Conservation (phyloP, 2,797 vertebrate species). For the Distichodus sexfasciatus region DNA sequence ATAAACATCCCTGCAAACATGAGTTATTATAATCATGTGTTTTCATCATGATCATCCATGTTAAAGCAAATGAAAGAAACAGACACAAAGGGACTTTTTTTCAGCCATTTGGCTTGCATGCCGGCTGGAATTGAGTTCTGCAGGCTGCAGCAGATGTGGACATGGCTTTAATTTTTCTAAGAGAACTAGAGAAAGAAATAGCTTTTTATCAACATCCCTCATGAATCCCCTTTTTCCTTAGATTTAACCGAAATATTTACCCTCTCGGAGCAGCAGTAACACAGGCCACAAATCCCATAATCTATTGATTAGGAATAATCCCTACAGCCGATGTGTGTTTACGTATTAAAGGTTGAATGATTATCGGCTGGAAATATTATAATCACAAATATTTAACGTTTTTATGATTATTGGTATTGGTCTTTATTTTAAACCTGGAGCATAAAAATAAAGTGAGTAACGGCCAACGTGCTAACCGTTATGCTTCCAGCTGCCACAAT, state of each 20-base stretch:
- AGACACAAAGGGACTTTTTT: slow-evolving; percentile 6
- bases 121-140: slow-evolving; percentile 48
- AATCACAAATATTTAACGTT: too few species aligned
- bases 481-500: too few species aligned
- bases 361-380: neutral
- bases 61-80: slow-evolving; percentile 20
- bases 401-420: too few species aligned
- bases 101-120: slow-evolving; percentile 45
- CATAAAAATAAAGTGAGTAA: too few species aligned
- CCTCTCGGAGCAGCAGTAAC: slow-evolving; percentile 58
- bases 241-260: slow-evolving; percentile 64
- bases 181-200: slow-evolving; percentile 63
- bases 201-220: slow-evolving; percentile 62
- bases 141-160: slow-evolving; percentile 56
- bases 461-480: too few species aligned
- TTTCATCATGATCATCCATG: slow-evolving; percentile 1
- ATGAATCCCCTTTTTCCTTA: slow-evolving; percentile 58
- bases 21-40: neutral
- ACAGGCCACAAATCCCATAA: slow-evolving; percentile 56
- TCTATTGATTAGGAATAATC: slow-evolving; percentile 60
- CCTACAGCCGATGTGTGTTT: slow-evolving; percentile 42
- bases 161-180: slow-evolving; percentile 56
- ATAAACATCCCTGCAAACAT: slow-evolving; percentile 4
- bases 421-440: too few species aligned
- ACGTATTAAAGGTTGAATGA: too few species aligned